A percentile compares a stretch with the other conserved stretches of the same genome.
phyloP scores from a whole-genome alignment of 2,888 invertebrate genomes.

The Nebria brevicollis region DNA sequence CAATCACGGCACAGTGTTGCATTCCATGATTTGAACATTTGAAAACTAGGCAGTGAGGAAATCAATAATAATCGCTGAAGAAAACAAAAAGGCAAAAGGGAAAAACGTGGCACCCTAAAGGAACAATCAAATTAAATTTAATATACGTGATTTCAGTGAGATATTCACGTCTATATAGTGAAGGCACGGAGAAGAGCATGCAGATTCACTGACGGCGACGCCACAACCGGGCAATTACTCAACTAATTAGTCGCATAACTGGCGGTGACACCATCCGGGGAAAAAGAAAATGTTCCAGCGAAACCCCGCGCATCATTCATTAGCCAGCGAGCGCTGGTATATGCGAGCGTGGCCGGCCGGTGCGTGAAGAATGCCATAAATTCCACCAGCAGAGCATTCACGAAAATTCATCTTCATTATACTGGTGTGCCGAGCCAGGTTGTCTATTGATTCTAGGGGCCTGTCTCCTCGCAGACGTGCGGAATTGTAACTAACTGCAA shows the following conservation, averaged over 20 bases:
- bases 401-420: constrained; percentile 1
- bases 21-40: no score
- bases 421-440: background rate
- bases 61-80: no score
- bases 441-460: background rate
- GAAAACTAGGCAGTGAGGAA: no score
- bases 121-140: background rate
- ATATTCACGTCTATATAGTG: background rate
- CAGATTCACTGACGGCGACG: background rate
- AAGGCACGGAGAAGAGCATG: background rate
- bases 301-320: background rate
- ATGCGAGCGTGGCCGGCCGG: background rate
- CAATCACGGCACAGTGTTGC: background rate
- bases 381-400: background rate
- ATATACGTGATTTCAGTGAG: background rate
- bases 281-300: constrained; percentile 8
- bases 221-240: constrained; percentile 35
- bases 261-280: constrained; percentile 36
- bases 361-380: constrained; percentile 1
- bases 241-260: constrained; percentile 47
- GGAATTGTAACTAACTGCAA: constrained; percentile 1
- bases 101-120: background rate
- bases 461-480: background rate
- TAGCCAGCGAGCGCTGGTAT: background rate
- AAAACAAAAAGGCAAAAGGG: background rate